Base-by-base conservation (phyloP, 2,797 vertebrate genomes). In the Trematomus bernacchii region DNA sequence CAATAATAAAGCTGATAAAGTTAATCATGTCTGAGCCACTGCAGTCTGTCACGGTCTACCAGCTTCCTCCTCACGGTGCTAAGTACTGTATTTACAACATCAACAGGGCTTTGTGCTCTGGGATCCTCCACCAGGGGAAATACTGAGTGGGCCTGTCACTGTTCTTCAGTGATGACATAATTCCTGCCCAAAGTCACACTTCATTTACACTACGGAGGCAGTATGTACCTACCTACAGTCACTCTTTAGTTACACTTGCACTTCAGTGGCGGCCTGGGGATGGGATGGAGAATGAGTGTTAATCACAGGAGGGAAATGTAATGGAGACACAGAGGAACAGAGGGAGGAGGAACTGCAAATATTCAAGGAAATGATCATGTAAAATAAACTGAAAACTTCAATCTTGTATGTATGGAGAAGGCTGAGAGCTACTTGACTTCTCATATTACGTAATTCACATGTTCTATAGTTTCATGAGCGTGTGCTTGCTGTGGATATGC, bases 221-320 rank as follows among this genome's bases (percentile, higher is more conserved):
- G 73, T 53, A 30, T 18, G 80, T 93, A 95, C 95, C 87, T 95
- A 95, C 95, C 94, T 87, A 94, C 70, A 83, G 89, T 95, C 92
- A 94, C 81, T 92, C 91, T 90, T 95, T 95, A 93, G 94, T 93
- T 91, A 95, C 92, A 93, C 91, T 95, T 91, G 91, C 89, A 87
- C 93, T 95, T 95, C 93, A 95, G 82, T 95, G 92, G 84, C 87
- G 91, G 94, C 94, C 94, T 95, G 93, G 90, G 93, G 78, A 93
- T 91, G 93, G 91, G 89, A 94, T 95, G 95, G 80, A 94, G 89
- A 94, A 93, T 94, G 94, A 92, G 82, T 90, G 88, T 95, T 95
- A 94, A 94, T 94, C 83, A 92, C 86, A 89, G 76, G 61, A 68
- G 82, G 83, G 84, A 83, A 43, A 19, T 74, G 61, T 88, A 48